Conservation (phyloP, 2,888 invertebrate species). For the Dryococelus australis region DNA sequence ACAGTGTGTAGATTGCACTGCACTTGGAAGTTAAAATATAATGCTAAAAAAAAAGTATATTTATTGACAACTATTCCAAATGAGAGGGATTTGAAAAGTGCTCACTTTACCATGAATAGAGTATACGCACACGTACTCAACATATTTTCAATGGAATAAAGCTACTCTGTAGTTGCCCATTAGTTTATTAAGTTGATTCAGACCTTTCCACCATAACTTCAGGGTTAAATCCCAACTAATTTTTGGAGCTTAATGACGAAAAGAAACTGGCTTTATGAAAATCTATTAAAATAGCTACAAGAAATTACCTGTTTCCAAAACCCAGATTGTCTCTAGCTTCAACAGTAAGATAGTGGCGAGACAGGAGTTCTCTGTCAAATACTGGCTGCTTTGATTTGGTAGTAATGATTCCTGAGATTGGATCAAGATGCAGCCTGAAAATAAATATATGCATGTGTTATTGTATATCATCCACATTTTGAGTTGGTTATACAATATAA, state of each 20-base stretch:
- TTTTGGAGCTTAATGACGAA: not conserved
- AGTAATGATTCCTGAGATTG: constrained; percentile 83
- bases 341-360: constrained; percentile 85
- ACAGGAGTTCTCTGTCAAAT: constrained; percentile 86
- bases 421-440: constrained; percentile 78
- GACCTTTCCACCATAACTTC: not conserved
- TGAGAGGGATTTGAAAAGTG: too few relatives aligned
- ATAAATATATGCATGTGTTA: constrained; percentile 40
- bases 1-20: too few relatives aligned
- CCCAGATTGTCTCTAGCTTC: constrained; percentile 90
- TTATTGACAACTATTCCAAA: too few relatives aligned
- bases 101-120: too few relatives aligned
- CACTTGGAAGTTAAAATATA: too few relatives aligned
- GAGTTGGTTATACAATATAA: too few relatives aligned
- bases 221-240: not conserved
- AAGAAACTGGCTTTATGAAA: not conserved
- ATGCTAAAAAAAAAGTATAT: too few relatives aligned
- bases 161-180: not conserved
- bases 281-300: not conserved
- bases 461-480: too few relatives aligned
- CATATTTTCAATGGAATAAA: too few relatives aligned
- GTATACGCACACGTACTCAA: too few relatives aligned
- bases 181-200: not conserved
- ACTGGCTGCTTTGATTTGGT: constrained; percentile 77
- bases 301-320: constrained; percentile 71